Base-by-base conservation (phyloP, 2,888 invertebrate genomes). In the Kuschelorhynchus macadamiae region DNA sequence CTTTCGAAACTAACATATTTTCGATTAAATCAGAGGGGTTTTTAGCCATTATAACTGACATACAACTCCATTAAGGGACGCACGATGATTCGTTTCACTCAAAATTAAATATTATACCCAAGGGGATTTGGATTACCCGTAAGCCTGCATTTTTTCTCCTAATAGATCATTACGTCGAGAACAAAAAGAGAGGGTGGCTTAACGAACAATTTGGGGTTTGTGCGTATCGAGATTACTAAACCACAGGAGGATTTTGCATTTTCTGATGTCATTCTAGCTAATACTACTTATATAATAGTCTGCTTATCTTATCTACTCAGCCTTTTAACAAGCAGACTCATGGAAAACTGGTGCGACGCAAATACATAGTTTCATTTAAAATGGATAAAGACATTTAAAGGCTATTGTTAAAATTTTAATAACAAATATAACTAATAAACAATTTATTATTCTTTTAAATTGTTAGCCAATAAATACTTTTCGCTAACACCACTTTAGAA, bases 131-230 rank as follows among this genome's bases (percentile, higher is more conserved):
- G 53, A 46, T 67, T 49, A 33, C 41, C 49, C 56, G 42, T 44
- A 61, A 46, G 50, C 49, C 61, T 56, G 32, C 30, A 50, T 59
- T 67, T 67, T 66, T 67, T 61, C 25, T 20, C 59, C 60, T 66
- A 60, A 60, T 66, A 66, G 53, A 52, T 60, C 67, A 61, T 67
- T 67, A 67, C n/a, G 55, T 18, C 25, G 30, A 21, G 17, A 55
- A 67, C 67, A 67, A 61, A 61, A 56, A 39, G 50, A 36, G 59
- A 61, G 67, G 61, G 67, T 56, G 67, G 41, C 67, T 61, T 67
- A 61, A 67, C 61, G 67, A 67, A 61, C 39, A 55, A 57, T 61
- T 55, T 55, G 49, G 60, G 60, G 67, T 50, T 18, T n/a, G 59
- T 49, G 39, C 25, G 36, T 36, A 36, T 36, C 36, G 36, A 36